Evolutionary conservation across 2,797 vertebrate genomes (phyloP).

Genomic region (Cryptoprocta ferox): DNA sequence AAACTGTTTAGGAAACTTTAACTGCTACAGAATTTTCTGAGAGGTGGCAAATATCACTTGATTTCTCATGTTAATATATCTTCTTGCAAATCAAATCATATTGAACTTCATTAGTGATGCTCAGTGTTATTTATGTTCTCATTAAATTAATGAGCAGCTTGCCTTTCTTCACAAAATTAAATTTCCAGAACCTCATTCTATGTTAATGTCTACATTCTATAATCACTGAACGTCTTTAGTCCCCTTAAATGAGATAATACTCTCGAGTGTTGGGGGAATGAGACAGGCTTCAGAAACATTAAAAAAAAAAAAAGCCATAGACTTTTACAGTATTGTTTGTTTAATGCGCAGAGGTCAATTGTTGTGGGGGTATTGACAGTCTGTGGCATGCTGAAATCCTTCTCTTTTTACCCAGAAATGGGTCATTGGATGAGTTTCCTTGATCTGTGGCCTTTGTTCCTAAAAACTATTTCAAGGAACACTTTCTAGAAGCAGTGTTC

Average conservation of each 20-base stretch:
- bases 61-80: background rate
- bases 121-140: slow-evolving; percentile 30
- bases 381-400: background rate
- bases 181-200: slow-evolving; percentile 46
- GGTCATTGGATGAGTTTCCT: slow-evolving; percentile 56
- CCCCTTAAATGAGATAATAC: background rate
- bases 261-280: background rate
- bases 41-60: slow-evolving; percentile 24
- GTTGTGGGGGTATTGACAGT: background rate
- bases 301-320: background rate
- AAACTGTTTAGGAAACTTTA: background rate
- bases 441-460: slow-evolving; percentile 46
- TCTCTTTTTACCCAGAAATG: slow-evolving; percentile 32
- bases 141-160: slow-evolving; percentile 58
- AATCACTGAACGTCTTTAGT: slow-evolving; percentile 14
- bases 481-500: background rate
- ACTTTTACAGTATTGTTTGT: background rate
- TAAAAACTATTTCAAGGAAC: slow-evolving; percentile 1
- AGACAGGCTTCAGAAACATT: background rate
- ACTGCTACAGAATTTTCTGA: background rate
- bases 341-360: slow-evolving; percentile 49
- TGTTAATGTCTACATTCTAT: background rate
- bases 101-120: slow-evolving; percentile 52
- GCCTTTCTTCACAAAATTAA: slow-evolving; percentile 63
- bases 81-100: slow-evolving; percentile 55